phyloP scores from a whole-genome alignment of 2,797 vertebrate species.

The Enteromius trimaculatus region DNA sequence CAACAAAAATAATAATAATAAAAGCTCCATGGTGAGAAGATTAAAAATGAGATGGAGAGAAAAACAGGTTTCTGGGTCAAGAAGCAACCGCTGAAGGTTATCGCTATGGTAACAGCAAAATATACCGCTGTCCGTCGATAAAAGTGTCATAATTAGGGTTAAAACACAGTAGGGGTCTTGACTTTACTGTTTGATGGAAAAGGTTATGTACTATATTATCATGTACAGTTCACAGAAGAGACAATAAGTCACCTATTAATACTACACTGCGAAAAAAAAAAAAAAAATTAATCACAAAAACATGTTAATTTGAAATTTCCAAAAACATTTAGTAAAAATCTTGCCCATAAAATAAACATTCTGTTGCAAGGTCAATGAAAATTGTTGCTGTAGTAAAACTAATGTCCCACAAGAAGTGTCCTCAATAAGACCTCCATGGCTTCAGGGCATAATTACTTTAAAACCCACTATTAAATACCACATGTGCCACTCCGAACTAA shows the following conservation, averaged over 20 bases:
- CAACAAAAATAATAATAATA: background rate
- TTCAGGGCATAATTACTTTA: background rate
- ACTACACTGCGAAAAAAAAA: background rate
- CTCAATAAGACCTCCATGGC: background rate
- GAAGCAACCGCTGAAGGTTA: slow-evolving; percentile 36
- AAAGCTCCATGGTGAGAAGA: background rate
- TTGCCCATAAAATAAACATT: background rate
- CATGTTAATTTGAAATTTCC: background rate
- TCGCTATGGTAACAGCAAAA: slow-evolving; percentile 40
- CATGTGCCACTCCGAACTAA: slow-evolving; percentile 2
- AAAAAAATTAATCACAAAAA: background rate
- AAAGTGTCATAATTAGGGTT: slow-evolving; percentile 48
- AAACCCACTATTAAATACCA: background rate
- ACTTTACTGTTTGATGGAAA: slow-evolving; percentile 28
- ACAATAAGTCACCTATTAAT: slow-evolving; percentile 16
- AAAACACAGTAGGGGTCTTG: slow-evolving; percentile 45
- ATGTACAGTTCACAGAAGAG: slow-evolving; percentile 4
- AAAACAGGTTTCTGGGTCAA: slow-evolving; percentile 57
- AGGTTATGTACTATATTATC: slow-evolving; percentile 19
- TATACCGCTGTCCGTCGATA: slow-evolving; percentile 5
- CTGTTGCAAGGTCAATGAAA: slow-evolving; percentile 12
- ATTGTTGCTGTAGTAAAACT: no score
- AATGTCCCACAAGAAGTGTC: background rate
- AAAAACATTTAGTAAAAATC: background rate
- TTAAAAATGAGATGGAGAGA: slow-evolving; percentile 23